These are phyloP conservation scores for Sebastes schlegelii DNA, from an alignment of 2,113 vertebrate genomes.

Conservation along the genomic window DNA sequence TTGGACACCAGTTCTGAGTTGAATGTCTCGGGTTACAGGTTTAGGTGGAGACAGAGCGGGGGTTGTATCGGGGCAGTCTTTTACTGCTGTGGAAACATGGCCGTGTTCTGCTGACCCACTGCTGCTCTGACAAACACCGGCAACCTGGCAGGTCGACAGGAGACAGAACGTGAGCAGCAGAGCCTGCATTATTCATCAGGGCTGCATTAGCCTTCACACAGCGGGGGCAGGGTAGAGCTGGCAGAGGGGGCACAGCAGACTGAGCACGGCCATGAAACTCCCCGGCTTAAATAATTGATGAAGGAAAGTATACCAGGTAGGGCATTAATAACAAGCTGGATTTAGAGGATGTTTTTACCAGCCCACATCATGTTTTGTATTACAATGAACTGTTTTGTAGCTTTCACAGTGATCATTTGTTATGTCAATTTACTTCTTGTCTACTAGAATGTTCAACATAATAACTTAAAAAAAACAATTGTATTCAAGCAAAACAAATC, in stretches of 20 bases:
- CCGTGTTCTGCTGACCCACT: conserved; percentile 64
- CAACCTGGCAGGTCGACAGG: conserved; percentile 36
- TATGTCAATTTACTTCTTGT: not conserved
- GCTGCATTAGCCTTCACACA: conserved; percentile 60
- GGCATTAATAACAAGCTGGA: conserved; percentile 33
- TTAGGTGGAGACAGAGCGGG: not conserved
- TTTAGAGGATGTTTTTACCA: conserved; percentile 9
- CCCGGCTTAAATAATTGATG: conserved; percentile 62
- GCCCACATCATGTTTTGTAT: conserved; percentile 1
- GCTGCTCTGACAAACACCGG: conserved; percentile 39
- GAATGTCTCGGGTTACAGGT: conserved; percentile 24
- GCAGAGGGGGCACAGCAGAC: conserved; percentile 45
- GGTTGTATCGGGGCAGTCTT: not conserved
- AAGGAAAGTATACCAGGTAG: conserved; percentile 32
- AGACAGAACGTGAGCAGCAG: conserved; percentile 62
- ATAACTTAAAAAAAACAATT: not conserved
- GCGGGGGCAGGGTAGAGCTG: conserved; percentile 28
- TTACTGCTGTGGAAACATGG: conserved; percentile 27
- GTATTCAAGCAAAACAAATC: not conserved
- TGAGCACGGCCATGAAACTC: conserved; percentile 40
- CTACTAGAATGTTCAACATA: not conserved
- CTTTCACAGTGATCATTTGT: not conserved
- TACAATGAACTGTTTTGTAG: not conserved
- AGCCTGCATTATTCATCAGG: conserved; percentile 80
- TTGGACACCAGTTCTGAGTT: not conserved